Evolutionary conservation across 1,140 invertebrate genomes (phyloP).

Genomic region (Cephus cinctus): DNA sequence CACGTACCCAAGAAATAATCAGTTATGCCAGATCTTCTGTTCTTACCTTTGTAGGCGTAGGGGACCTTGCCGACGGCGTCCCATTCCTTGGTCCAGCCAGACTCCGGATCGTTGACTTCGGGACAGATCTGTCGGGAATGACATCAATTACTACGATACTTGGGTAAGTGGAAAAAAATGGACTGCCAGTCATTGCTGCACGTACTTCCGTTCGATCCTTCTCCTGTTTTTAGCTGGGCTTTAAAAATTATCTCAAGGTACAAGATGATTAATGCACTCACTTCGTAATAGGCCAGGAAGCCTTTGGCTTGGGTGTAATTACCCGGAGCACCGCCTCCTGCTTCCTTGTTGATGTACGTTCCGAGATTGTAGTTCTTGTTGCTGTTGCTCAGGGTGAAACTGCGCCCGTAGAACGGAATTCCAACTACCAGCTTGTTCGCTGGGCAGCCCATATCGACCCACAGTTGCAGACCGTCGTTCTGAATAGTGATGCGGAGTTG

Average conservation of each 20-base stretch:
- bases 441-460: constrained; percentile 84
- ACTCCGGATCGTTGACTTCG: constrained; percentile 65
- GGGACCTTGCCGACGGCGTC: constrained; percentile 80
- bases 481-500: too few species aligned
- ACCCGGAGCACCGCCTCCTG: constrained; percentile 79
- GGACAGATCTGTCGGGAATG: constrained; percentile 69
- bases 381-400: constrained; percentile 75
- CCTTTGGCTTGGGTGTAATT: constrained; percentile 83
- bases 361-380: constrained; percentile 80
- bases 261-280: constrained; percentile 34
- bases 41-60: constrained; percentile 76
- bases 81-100: constrained; percentile 79
- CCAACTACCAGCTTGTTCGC: constrained; percentile 86
- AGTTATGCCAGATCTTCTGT: too few species aligned
- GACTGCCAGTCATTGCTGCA: not conserved
- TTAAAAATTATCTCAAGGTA: too few species aligned
- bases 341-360: constrained; percentile 84
- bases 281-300: constrained; percentile 87
- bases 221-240: too few species aligned
- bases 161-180: not conserved
- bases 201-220: too few species aligned
- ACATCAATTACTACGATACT: constrained; percentile 14
- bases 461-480: constrained; percentile 82
- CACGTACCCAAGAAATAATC: too few species aligned
- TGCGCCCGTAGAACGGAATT: constrained; percentile 82